Evolutionary conservation across 2,888 invertebrate species (phyloP).

Genomic region (Agrotis clavis): DNA sequence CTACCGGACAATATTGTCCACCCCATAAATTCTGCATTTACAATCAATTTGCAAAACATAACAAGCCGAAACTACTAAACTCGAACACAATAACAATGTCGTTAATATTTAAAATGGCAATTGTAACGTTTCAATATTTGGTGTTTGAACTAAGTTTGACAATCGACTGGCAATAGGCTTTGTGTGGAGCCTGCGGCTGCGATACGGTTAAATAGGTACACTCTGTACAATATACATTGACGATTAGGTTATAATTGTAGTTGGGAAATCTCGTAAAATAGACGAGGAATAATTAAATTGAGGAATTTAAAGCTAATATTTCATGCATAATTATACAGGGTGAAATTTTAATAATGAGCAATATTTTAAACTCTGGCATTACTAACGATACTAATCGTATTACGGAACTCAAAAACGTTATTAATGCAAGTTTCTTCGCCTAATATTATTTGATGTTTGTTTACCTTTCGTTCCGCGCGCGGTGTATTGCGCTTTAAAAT

Average conservation of each 20-base stretch:
- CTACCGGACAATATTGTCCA: too few species aligned
- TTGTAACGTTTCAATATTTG: conserved; percentile 59
- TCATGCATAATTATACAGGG: too few species aligned
- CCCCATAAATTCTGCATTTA: background rate
- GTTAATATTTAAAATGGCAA: conserved; percentile 57
- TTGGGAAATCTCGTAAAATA: background rate
- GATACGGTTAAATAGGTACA: conserved; percentile 19
- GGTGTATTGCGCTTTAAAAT: too few species aligned
- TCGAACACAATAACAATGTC: conserved; percentile 27
- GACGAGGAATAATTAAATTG: background rate
- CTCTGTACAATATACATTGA: conserved; percentile 8
- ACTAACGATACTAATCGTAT: too few species aligned
- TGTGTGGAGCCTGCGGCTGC: conserved; percentile 41
- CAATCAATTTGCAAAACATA: conserved; percentile 16
- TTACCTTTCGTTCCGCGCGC: too few species aligned
- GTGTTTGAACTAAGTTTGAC: conserved; percentile 54
- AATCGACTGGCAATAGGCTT: conserved; percentile 37
- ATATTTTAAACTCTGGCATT: too few species aligned
- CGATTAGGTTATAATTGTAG: conserved; percentile 19
- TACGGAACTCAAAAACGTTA: too few species aligned
- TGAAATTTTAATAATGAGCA: too few species aligned
- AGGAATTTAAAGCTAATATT: background rate
- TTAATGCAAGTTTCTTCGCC: too few species aligned
- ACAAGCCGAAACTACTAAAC: conserved; percentile 19
- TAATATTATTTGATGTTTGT: too few species aligned